Evolutionary conservation across 2,888 invertebrate species (phyloP).

Genomic region (Lasioglossum vierecki): DNA sequence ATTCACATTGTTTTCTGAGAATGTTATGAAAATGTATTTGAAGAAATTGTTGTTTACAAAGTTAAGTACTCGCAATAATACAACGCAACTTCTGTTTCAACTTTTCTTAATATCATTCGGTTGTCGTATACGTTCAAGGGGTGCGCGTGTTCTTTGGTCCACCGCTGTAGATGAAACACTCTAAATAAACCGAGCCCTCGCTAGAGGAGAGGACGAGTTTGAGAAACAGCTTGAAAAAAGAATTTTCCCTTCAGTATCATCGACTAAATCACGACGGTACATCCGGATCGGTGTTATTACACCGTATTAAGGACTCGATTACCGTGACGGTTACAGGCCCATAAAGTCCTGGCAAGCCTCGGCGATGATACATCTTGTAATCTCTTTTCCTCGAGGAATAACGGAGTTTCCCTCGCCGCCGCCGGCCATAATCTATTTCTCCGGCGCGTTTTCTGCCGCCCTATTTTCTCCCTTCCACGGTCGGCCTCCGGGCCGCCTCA

Average conservation of each 20-base stretch:
- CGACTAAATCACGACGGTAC: not conserved
- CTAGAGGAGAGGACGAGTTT: not conserved
- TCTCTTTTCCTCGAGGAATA: constrained; percentile 58
- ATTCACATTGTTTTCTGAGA: too few relatives aligned
- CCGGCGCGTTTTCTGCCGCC: constrained; percentile 42
- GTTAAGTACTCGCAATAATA: too few relatives aligned
- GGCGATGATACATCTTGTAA: constrained; percentile 62
- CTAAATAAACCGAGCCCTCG: not conserved
- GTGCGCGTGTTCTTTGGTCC: not conserved
- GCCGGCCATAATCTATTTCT: constrained; percentile 63
- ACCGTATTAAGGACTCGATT: constrained; percentile 54
- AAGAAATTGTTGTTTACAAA: too few relatives aligned
- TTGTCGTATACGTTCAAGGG: not conserved
- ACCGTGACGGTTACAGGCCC: constrained; percentile 38
- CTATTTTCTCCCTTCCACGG: constrained; percentile 1
- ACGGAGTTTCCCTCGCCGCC: constrained; percentile 36
- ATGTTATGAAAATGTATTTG: too few relatives aligned
- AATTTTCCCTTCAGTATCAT: not conserved
- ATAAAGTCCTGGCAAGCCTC: constrained; percentile 45
- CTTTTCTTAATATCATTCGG: too few relatives aligned
- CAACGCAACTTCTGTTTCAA: too few relatives aligned
- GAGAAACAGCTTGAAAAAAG: too few relatives aligned
- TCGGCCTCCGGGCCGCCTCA: not conserved
- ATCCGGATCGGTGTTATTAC: constrained; percentile 41
- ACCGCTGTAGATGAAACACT: not conserved